Percentiles rank a stretch among this genome's conserved stretches.
Conservation (phyloP, 2,797 vertebrate species). For the Acanthis flammea region DNA sequence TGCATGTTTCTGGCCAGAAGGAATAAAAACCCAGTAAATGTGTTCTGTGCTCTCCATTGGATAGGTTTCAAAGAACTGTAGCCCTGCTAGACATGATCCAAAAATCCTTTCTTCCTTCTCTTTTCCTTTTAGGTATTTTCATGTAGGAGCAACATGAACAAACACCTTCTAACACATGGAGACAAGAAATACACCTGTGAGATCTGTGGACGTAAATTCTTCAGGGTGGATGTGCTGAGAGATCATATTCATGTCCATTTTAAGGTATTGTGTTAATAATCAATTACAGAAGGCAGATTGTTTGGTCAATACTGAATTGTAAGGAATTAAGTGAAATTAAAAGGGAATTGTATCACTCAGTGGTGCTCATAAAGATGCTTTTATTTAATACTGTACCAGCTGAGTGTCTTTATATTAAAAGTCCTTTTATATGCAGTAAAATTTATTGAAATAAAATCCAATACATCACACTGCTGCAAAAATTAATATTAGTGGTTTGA, state of each 20-base stretch:
- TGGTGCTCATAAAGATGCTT: neutral
- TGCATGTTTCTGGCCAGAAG: neutral
- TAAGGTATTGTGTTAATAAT: conserved; percentile 80
- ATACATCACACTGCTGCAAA: too few species aligned
- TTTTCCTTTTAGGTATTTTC: conserved; percentile 87
- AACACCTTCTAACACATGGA: conserved; percentile 95
- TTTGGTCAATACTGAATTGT: neutral
- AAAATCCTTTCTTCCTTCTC: neutral
- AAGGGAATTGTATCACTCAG: neutral
- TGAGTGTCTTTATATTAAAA: neutral
- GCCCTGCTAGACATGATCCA: neutral
- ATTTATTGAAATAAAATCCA: too few species aligned
- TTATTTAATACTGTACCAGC: neutral
- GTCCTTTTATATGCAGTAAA: neutral
- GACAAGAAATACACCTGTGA: conserved; percentile 99
- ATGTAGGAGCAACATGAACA: conserved; percentile 99
- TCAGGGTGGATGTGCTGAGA: conserved; percentile 94
- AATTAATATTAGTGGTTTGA: neutral
- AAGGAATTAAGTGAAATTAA: neutral
- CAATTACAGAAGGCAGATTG: neutral
- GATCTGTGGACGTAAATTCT: conserved; percentile 98
- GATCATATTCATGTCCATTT: conserved; percentile 99
- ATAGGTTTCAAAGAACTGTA: neutral
- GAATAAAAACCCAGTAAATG: neutral
- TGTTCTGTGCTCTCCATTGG: neutral